These are phyloP conservation scores for Chymomyza caudatula DNA, from an alignment of 2,888 invertebrate genomes.

Conservation along the genomic window DNA sequence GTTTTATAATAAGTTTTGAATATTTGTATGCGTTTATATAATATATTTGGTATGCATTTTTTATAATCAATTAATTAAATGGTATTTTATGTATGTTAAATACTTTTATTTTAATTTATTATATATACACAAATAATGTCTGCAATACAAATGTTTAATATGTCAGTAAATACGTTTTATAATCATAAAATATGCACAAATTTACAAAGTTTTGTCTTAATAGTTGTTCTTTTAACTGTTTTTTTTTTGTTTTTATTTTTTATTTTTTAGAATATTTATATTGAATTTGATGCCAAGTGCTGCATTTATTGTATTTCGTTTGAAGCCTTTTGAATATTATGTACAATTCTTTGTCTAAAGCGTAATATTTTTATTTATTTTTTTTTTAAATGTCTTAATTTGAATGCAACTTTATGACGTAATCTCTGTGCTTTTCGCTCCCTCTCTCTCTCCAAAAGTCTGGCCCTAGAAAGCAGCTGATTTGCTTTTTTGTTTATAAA, in stretches of 20 bases:
- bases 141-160: constrained; percentile 25
- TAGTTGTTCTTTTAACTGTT: constrained; percentile 4
- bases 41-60: constrained; percentile 13
- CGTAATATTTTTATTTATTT: constrained; percentile 5
- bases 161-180: constrained; percentile 10
- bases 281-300: neutral
- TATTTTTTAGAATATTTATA: neutral
- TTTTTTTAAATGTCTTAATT: neutral
- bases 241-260: neutral
- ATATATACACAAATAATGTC: constrained; percentile 1
- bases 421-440: no score
- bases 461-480: constrained; percentile 24
- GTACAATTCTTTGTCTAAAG: constrained; percentile 26
- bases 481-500: constrained; percentile 1
- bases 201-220: constrained; percentile 23
- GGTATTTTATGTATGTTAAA: constrained; percentile 8
- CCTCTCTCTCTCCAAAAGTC: neutral
- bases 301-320: neutral
- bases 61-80: constrained; percentile 20
- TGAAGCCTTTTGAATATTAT: constrained; percentile 31
- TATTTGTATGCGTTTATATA: constrained; percentile 2
- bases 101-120: constrained; percentile 9
- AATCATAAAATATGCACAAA: constrained; percentile 33
- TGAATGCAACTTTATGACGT: neutral
- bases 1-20: constrained; percentile 2